Conservation (phyloP, 2,113 vertebrate species). For the Chascanopsetta lugubris region DNA sequence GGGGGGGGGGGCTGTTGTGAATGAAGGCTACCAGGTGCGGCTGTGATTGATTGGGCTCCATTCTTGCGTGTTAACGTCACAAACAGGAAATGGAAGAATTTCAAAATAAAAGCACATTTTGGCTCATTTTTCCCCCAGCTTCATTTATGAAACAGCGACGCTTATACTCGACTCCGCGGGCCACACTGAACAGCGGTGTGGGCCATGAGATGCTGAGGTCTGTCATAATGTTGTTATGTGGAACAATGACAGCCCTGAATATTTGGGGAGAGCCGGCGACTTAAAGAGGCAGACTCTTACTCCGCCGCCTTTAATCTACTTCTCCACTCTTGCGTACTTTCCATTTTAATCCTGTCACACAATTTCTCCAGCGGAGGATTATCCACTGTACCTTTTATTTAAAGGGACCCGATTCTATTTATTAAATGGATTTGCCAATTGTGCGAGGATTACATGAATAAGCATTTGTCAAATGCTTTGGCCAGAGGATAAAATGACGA, state of each 20-base stretch:
- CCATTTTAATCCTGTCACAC: conserved; percentile 50
- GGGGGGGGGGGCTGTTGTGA: too few species aligned
- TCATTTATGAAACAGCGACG: too few species aligned
- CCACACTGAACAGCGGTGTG: too few species aligned
- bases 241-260: background rate
- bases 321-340: conserved; percentile 34
- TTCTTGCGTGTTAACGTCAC: too few species aligned
- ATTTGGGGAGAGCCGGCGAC: background rate
- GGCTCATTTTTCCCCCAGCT: too few species aligned
- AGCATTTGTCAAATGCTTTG: conserved; percentile 6
- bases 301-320: conserved; percentile 27
- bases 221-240: background rate
- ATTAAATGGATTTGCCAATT: conserved; percentile 40
- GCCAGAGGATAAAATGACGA: conserved; percentile 3
- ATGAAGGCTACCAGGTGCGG: too few species aligned
- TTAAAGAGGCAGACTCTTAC: conserved; percentile 13
- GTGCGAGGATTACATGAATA: conserved; percentile 36
- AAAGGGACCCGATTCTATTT: conserved; percentile 39
- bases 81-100: too few species aligned
- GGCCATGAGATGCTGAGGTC: too few species aligned
- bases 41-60: too few species aligned
- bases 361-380: conserved; percentile 30
- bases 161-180: too few species aligned
- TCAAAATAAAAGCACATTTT: too few species aligned
- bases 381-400: conserved; percentile 43